Evolutionary conservation across 2,113 vertebrate species (phyloP), one percentile per base, ranked within the genome.

Genomic region (Tychaedon coryphoeus): DNA sequence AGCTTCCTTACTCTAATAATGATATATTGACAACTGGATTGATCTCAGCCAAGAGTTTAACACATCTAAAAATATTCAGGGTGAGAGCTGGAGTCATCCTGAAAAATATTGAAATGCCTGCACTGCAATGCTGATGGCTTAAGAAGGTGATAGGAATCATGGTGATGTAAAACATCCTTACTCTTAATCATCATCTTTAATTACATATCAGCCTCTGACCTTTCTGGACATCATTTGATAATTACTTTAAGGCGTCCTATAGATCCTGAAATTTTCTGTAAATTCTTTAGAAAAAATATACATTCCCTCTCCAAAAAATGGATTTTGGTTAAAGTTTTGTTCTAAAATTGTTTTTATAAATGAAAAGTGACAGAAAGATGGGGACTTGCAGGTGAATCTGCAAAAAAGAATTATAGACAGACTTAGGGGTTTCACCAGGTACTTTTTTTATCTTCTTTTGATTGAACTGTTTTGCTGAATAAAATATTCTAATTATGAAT

Each of bases 381-480:
- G 17, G 8, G 25, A 36, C 5, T 80, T 67, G 12, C 15, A 48
- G 10, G 3, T 45, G 18, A 77, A 56, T 43, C 3, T 70, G 28
- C 40, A 40, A 20, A 71, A 61, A 62, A 29, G 10, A 75, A 36
- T 43, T 14, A 31, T 2, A 11, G 5, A 2, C 4, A 24, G 42
- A 53, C 8, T 12, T 47, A 38, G 2, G 5, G 14, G 2, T 28
- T 61, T 79, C 10, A 62, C 26, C 3, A 43, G 50, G 6, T 42
- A 7, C 0, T 1, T 34, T 48, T 54, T 50, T 11, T 0, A 15
- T 11, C 3, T 13, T 36, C 22, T 78, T 72, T 72, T 75, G 6
- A 1, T 25, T 90, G 3, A 60, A 40, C 2, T 26, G 3, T 5
- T 70, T 80, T 54, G 33, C 16, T 51, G 24, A 29, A 80, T 84